A percentile compares a stretch with the other conserved stretches of the same genome.
Evolutionary conservation across 2,113 vertebrate species (phyloP).

Genomic region (Zingel zingel): DNA sequence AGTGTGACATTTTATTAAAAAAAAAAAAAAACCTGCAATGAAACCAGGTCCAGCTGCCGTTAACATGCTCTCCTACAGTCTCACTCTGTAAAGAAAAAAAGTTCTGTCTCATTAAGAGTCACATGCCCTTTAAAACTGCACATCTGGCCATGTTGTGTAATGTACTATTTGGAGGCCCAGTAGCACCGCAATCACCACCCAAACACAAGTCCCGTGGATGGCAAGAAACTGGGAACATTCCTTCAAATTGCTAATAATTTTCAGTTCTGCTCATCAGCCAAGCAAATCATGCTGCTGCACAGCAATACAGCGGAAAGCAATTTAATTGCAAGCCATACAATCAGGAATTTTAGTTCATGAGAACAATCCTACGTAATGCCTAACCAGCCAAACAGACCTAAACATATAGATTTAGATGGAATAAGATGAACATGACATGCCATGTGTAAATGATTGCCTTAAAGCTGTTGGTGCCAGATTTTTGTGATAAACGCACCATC

Average conservation of each 20-base stretch:
- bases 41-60: slow-evolving; percentile 32
- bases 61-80: slow-evolving; percentile 30
- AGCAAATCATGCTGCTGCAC: neutral
- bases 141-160: slow-evolving; percentile 74
- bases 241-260: slow-evolving; percentile 9
- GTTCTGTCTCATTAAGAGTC: slow-evolving; percentile 61
- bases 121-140: slow-evolving; percentile 61
- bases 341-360: neutral
- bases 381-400: neutral
- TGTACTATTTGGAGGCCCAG: slow-evolving; percentile 49
- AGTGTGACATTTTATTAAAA: slow-evolving; percentile 12
- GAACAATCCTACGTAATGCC: neutral
- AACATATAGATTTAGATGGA: neutral
- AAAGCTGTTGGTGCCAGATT: neutral
- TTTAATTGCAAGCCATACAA: neutral
- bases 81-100: slow-evolving; percentile 21
- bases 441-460: neutral
- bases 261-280: slow-evolving; percentile 11
- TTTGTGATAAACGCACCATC: neutral
- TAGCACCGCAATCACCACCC: slow-evolving; percentile 50
- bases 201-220: slow-evolving; percentile 40
- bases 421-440: neutral
- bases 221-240: slow-evolving; percentile 14
- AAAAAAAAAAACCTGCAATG: neutral
- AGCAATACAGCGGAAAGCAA: neutral